Conservation (phyloP, 2,113 vertebrate species). For the Galeopterus variegatus region DNA sequence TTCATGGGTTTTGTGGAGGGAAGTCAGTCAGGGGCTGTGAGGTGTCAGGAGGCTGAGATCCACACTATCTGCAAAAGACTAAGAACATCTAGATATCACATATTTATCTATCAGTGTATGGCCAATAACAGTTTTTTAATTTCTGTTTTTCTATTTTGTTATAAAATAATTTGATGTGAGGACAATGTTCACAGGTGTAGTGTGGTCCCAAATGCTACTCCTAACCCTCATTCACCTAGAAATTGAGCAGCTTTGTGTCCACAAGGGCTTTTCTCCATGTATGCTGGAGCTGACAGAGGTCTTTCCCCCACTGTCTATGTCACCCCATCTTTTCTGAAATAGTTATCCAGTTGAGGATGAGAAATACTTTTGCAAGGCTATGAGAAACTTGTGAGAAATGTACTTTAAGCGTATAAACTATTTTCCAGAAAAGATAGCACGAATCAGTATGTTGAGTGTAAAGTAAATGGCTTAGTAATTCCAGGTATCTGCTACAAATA, state of each 20-base stretch:
- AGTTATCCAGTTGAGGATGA: background rate
- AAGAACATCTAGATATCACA: background rate
- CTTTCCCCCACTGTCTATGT: background rate
- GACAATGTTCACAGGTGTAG: background rate
- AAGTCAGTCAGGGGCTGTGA: background rate
- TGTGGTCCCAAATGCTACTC: background rate
- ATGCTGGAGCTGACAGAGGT: background rate
- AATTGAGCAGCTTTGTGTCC: background rate
- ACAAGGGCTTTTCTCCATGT: background rate
- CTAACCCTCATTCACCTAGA: background rate
- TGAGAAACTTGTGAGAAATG: conserved; percentile 17
- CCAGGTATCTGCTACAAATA: background rate
- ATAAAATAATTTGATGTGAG: background rate
- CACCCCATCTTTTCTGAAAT: background rate
- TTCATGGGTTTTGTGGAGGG: background rate
- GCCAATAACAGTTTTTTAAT: background rate
- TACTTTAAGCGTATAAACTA: background rate
- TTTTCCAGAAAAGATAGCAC: conserved; percentile 15
- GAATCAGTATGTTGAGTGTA: background rate
- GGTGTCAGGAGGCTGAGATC: background rate
- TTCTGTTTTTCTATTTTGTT: background rate
- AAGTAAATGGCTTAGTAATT: background rate
- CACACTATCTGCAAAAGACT: background rate
- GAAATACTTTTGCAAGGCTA: background rate
- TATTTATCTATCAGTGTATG: background rate